phyloP scores from a whole-genome alignment of 2,888 invertebrate species.

The Harpalus rufipes region DNA sequence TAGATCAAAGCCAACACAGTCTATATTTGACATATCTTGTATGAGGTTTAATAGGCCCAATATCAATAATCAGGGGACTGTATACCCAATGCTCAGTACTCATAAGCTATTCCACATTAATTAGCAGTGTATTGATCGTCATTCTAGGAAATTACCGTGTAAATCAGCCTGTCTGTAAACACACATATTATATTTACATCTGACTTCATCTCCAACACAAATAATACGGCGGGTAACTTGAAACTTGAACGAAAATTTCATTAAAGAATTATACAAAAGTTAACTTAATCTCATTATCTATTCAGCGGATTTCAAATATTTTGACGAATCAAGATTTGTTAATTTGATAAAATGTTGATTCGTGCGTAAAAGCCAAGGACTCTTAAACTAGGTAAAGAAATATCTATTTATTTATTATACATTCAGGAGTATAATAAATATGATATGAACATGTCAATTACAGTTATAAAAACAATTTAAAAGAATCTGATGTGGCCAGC shows the following conservation, averaged over 20 bases:
- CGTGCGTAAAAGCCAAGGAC: no score
- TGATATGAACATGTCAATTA: no score
- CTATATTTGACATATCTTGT: neutral
- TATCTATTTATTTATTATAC: no score
- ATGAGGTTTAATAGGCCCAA: neutral
- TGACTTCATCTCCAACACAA: no score
- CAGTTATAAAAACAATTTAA: no score
- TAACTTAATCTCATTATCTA: no score
- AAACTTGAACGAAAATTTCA: neutral
- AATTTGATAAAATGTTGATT: no score
- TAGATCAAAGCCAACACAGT: neutral
- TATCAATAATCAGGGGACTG: conserved; percentile 16
- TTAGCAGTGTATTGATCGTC: conserved; percentile 25
- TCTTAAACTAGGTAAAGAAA: no score
- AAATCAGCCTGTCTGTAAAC: neutral
- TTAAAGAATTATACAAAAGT: no score
- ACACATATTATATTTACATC: neutral
- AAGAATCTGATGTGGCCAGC: no score
- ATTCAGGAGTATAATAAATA: no score
- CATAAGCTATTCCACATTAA: conserved; percentile 27
- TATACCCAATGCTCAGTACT: conserved; percentile 5
- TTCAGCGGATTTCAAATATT: neutral
- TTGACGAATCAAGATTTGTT: neutral
- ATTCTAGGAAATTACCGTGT: conserved; percentile 36
- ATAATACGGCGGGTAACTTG: no score